phyloP scores from a whole-genome alignment of 2,797 vertebrate species.

The Allobates femoralis region DNA sequence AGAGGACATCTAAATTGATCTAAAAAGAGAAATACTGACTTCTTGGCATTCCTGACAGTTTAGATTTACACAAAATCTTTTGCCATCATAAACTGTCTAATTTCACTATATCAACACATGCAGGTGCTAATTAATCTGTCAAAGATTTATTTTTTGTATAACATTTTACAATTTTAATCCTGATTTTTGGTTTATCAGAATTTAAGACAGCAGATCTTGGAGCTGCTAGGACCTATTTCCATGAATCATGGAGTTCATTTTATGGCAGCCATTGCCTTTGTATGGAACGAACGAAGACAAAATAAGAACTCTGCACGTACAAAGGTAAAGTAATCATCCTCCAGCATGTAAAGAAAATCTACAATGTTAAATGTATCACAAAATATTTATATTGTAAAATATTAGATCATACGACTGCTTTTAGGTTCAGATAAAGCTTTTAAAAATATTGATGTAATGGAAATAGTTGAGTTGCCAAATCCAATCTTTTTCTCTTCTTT shows the following conservation, averaged over 20 bases:
- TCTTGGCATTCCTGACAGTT: background rate
- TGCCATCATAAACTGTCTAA: too few relatives aligned
- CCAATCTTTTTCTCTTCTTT: too few relatives aligned
- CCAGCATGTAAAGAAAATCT: too few relatives aligned
- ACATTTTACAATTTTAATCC: background rate
- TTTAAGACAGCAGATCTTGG: conserved; percentile 95
- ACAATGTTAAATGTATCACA: too few relatives aligned
- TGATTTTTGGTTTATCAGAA: conserved; percentile 79
- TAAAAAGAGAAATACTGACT: too few relatives aligned
- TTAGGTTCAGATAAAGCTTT: too few relatives aligned
- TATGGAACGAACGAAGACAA: conserved; percentile 96
- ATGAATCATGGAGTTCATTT: conserved; percentile 99
- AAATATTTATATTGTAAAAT: too few relatives aligned
- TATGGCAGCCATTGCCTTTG: conserved; percentile 98
- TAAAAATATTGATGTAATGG: too few relatives aligned
- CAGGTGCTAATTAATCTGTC: too few relatives aligned
- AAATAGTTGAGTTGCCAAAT: too few relatives aligned
- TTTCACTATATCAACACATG: too few relatives aligned
- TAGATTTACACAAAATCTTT: background rate
- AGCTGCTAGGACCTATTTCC: conserved; percentile 95
- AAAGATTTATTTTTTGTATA: background rate
- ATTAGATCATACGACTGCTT: too few relatives aligned
- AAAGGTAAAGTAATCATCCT: conserved; percentile 77
- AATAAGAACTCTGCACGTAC: conserved; percentile 84
- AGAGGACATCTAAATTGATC: background rate